phyloP scores from a whole-genome alignment of 2,113 vertebrate species.

The Xiphias gladius region DNA sequence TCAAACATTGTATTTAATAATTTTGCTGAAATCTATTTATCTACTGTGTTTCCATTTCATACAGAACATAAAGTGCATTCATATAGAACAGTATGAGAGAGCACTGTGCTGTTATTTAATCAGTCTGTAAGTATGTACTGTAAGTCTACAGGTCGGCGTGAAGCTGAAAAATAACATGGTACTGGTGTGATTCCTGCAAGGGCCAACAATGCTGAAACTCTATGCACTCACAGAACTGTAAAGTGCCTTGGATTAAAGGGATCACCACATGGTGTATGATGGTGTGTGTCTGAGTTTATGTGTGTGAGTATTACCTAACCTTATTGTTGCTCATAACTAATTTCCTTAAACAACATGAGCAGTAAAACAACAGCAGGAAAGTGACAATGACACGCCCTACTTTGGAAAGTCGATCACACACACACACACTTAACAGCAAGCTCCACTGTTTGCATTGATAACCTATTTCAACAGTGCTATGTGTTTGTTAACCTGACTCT shows the following conservation, averaged over 20 bases:
- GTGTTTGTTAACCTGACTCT: slow-evolving; percentile 22
- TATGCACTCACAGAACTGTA: neutral
- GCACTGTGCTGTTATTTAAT: slow-evolving; percentile 6
- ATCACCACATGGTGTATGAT: slow-evolving; percentile 10
- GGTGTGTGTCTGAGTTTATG: slow-evolving; percentile 20
- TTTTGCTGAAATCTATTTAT: too few species aligned
- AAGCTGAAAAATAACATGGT: neutral
- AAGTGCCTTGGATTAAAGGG: slow-evolving; percentile 21
- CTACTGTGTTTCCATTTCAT: neutral
- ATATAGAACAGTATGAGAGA: neutral
- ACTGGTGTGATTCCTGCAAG: slow-evolving; percentile 1
- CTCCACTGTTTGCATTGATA: slow-evolving; percentile 69
- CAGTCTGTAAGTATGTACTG: neutral
- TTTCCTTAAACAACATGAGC: slow-evolving; percentile 74
- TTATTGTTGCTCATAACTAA: slow-evolving; percentile 65
- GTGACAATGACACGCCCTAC: slow-evolving; percentile 69
- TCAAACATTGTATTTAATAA: too few species aligned
- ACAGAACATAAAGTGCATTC: neutral
- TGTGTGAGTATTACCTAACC: slow-evolving; percentile 47
- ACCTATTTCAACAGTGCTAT: slow-evolving; percentile 59
- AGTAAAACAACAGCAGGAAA: slow-evolving; percentile 83
- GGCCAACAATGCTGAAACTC: neutral
- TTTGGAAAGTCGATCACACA: slow-evolving; percentile 58
- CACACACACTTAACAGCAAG: slow-evolving; percentile 29
- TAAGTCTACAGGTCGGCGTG: neutral